Percentiles rank a stretch among this genome's conserved stretches.
These are phyloP conservation scores for Hippocampus barbouri DNA, from an alignment of 2,113 vertebrate genomes.

Conservation along the genomic window DNA sequence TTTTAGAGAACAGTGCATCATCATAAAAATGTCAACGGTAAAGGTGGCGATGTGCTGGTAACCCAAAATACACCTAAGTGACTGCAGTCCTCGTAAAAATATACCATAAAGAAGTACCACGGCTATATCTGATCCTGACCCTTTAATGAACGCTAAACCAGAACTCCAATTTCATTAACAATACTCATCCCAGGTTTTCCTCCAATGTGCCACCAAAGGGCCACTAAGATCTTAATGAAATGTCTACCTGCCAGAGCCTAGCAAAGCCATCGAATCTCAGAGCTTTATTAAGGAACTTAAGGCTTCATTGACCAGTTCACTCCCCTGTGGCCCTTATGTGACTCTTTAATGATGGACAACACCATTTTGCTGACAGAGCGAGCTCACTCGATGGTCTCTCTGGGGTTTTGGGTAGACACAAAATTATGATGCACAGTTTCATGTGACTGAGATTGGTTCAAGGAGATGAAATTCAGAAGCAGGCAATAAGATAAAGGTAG, in stretches of 20 bases:
- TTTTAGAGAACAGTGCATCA: too few species aligned
- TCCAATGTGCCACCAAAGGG: not conserved
- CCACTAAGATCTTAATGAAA: conserved; percentile 1
- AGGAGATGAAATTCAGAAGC: not conserved
- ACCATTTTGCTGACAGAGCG: conserved; percentile 34
- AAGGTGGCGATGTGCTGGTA: not conserved
- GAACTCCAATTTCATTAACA: conserved; percentile 21
- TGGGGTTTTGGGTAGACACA: conserved; percentile 13
- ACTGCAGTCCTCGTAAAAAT: not conserved
- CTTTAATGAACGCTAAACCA: conserved; percentile 9
- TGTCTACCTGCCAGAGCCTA: not conserved
- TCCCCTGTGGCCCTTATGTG: conserved; percentile 23
- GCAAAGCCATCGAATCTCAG: not conserved
- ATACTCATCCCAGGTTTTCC: not conserved
- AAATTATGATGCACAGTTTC: not conserved
- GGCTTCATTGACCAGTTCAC: conserved; percentile 24
- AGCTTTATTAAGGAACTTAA: conserved; percentile 21
- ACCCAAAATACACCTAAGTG: not conserved
- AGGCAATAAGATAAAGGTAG: not conserved
- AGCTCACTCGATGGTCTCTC: conserved; percentile 15
- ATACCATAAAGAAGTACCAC: not conserved
- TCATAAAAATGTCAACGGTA: too few species aligned
- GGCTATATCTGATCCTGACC: not conserved
- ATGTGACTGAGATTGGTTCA: not conserved
- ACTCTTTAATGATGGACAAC: conserved; percentile 26